Evolutionary conservation across 2,797 vertebrate species (phyloP), one percentile per base, ranked within the genome.

Genomic region (Eleutherodactylus coqui): DNA sequence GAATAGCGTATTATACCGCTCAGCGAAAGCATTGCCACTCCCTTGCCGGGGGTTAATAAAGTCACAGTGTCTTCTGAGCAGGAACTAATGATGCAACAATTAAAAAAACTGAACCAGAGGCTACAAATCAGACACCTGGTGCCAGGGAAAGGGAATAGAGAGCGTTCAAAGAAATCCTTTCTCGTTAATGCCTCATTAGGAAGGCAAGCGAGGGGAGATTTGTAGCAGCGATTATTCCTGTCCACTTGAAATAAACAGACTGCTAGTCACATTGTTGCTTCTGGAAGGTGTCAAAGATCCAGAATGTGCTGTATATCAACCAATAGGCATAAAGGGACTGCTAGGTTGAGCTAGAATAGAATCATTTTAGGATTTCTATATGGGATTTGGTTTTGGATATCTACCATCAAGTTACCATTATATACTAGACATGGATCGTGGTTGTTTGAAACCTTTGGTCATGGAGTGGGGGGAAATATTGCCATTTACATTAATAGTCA

Each of bases 101-200:
- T 75, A 85, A 79, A 87, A 72, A 84, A 81, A 27, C 45, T 38
- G 47, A 84, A 85, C 69, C 58, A 75, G 70, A 75, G 55, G 67
- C 86, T 83, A 84, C 77, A 81, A 84, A 87, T 87, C 82, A 70
- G 86, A 70, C 77, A 87, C 82, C 82, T 80, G 82, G 70, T 84
- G 82, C 70, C 86, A 81, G 58, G 19, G 72, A 87, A 55, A 47
- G 77, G 75, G 76, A 79, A 81, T 41, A 64, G 62, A 27, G 51
- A 51, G 76, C 41, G 21, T 75, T 69, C 69, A 85, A 75, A 69
- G 55, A 87, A 85, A 85, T 84, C 77, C 77, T 84, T 82, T 75
- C 86, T 87, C 29, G 45, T 87, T 87, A 87, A 87, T 76, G 77
- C 55, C 82, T 87, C 86, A 85, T 87, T 87, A 87, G 77, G 82